Evolutionary conservation across 2,113 vertebrate genomes (phyloP), one percentile per base, ranked within the genome.

Genomic region (Nothoprocta perdicaria): DNA sequence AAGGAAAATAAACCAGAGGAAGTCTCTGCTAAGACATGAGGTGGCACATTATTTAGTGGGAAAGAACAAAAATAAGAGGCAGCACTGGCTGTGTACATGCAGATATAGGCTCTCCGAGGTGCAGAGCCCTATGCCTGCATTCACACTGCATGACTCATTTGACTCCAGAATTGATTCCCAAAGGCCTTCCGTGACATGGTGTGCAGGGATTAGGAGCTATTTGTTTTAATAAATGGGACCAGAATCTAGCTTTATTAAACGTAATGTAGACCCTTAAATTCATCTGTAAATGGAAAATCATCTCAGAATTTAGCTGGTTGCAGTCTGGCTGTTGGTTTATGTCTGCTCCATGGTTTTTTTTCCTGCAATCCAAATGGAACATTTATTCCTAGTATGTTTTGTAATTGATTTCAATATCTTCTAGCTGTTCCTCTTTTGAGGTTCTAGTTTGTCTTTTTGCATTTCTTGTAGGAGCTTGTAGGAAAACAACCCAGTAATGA

Each of bases 1-100:
- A 86, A 85, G 53, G 50, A 71, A 74, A 92, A 65, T 16, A 71
- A 80, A 38, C 18, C 29, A 76, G 80, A 80, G 52, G 67, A 89
- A 78, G 17, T 76, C 5, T 78, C 48, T 46, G 45, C 35, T 58
- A 53, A 46, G 41, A 43, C 46, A 23, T 46, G 9, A 40, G 23
- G 12, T 69, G 40, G 21, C 35, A 75, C 10, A 24, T 50, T 61
- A 74, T 85, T 92, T 46, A 62, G 66, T 75, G 57, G 21, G 55
- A 71, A 91, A 75, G 11, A 48, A 50, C 2, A 3, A 85, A 93
- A 75, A 31, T 14, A 45, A 68, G 48, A 69, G 43, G 18, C 46
- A 58, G n/a, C 8, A 60, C 19, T 16, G 8, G 43, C 0, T 1
- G 14, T 5, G 7, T 38, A 57, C 27, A 71, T 38, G 27, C 29